Conservation (phyloP, 1,140 invertebrate species). For the Nilaparvata lugens region DNA sequence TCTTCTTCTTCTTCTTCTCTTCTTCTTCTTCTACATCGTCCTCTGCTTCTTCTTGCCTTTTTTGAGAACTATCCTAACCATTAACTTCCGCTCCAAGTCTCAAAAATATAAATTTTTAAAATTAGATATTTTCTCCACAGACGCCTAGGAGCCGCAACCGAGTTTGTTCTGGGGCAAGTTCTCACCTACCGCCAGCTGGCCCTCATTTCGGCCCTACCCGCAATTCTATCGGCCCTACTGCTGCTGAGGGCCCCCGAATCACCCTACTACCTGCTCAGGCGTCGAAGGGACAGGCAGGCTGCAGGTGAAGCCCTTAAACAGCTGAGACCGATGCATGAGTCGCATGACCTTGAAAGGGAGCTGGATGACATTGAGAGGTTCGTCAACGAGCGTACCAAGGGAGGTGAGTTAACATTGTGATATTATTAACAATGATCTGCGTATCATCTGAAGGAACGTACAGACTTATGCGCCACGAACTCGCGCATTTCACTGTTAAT, state of each 20-base stretch:
- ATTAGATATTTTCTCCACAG: too few relatives aligned
- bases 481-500: too few relatives aligned
- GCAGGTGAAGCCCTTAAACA: constrained; percentile 46
- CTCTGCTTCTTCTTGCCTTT: too few relatives aligned
- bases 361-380: not conserved
- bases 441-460: too few relatives aligned
- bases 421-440: too few relatives aligned
- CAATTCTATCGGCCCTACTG: constrained; percentile 52
- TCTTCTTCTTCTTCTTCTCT: too few relatives aligned
- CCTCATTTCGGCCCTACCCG: constrained; percentile 48
- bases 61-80: too few relatives aligned
- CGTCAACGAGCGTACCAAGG: not conserved
- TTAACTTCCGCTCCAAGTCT: too few relatives aligned
- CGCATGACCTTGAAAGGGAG: not conserved
- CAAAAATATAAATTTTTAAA: too few relatives aligned
- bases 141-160: constrained; percentile 58
- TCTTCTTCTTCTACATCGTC: too few relatives aligned
- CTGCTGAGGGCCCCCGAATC: constrained; percentile 73
- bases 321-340: constrained; percentile 39
- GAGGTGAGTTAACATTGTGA: not conserved
- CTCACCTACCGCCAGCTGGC: constrained; percentile 57
- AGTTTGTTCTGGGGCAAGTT: constrained; percentile 65
- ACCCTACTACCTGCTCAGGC: constrained; percentile 57
- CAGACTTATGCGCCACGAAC: too few relatives aligned
- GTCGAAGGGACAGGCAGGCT: constrained; percentile 51